These are phyloP conservation scores for Sicus ferrugineus DNA, from an alignment of 2,888 invertebrate genomes.

Conservation along the genomic window DNA sequence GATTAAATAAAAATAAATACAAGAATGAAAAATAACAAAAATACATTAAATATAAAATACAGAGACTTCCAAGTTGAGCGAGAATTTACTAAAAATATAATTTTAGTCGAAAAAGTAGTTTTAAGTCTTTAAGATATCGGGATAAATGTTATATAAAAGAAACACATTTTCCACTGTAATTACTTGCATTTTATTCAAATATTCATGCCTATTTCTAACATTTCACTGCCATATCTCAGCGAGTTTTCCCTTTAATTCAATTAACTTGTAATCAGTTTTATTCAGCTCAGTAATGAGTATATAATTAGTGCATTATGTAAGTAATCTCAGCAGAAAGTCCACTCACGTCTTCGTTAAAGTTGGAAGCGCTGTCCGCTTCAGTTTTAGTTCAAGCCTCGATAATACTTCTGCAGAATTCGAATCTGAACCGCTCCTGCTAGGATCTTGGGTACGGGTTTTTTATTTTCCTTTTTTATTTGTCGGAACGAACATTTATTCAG, in stretches of 20 bases:
- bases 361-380: no score
- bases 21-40: not conserved
- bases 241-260: not conserved
- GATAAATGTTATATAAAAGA: constrained; percentile 1
- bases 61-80: no score
- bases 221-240: constrained; percentile 13
- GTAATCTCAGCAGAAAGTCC: not conserved
- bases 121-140: no score
- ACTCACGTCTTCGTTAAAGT: no score
- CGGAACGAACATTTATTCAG: constrained; percentile 14
- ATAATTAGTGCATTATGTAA: not conserved
- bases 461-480: not conserved
- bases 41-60: no score
- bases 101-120: no score
- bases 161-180: not conserved
- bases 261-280: not conserved
- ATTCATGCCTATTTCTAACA: constrained; percentile 7
- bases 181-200: constrained; percentile 26
- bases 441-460: not conserved
- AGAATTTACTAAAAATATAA: no score
- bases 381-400: no score
- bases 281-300: not conserved
- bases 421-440: no score
- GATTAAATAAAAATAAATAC: no score
- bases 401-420: no score